These are phyloP conservation scores for Sarcophaga carnaria DNA, from an alignment of 2,888 invertebrate genomes.

Conservation along the genomic window DNA sequence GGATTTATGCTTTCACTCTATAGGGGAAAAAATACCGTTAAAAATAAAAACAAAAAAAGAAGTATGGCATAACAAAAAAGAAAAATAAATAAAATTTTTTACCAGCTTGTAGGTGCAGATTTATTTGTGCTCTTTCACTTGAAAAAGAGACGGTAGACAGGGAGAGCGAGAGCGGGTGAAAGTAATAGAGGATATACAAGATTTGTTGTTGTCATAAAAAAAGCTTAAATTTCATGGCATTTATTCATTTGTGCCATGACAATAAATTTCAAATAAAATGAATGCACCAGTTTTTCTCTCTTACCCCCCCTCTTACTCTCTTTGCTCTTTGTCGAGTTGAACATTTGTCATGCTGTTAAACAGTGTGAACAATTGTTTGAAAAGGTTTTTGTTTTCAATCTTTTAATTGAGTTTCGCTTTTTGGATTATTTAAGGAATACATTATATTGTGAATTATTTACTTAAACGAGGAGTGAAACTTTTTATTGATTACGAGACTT, in stretches of 20 bases:
- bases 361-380: not conserved
- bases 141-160: not conserved
- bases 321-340: not conserved
- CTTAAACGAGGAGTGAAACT: too few relatives aligned
- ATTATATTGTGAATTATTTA: too few relatives aligned
- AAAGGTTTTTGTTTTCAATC: too few relatives aligned
- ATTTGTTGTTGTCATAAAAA: slow-evolving; percentile 38
- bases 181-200: not conserved
- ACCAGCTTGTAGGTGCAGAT: not conserved
- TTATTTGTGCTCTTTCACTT: too few relatives aligned
- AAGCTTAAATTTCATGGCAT: slow-evolving; percentile 36
- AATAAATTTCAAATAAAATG: slow-evolving; percentile 54
- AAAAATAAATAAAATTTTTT: not conserved
- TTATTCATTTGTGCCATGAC: slow-evolving; percentile 36
- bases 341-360: not conserved
- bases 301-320: not conserved
- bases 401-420: not conserved
- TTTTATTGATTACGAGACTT: too few relatives aligned
- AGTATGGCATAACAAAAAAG: not conserved
- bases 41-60: not conserved
- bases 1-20: not conserved
- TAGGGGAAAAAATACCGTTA: not conserved
- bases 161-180: not conserved
- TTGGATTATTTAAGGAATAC: not conserved
- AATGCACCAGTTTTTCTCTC: not conserved